These are phyloP conservation scores for Potorous gilbertii DNA, from an alignment of 2,797 vertebrate genomes.

Conservation along the genomic window DNA sequence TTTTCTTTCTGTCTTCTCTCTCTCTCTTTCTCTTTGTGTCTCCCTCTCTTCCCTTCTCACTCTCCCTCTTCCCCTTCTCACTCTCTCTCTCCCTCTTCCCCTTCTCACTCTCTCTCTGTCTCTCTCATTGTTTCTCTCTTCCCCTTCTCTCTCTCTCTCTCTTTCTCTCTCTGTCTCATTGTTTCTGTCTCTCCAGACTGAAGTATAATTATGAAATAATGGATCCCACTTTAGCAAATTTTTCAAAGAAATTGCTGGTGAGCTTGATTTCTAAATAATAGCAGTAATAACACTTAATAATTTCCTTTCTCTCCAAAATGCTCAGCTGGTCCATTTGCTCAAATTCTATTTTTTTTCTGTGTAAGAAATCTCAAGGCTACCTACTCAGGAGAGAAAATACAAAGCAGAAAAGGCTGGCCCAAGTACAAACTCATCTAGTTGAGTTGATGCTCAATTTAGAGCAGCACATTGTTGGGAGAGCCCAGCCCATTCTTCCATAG, in stretches of 20 bases:
- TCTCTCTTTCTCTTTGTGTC: no score
- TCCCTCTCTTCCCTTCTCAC: no score
- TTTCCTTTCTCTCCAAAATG: not conserved
- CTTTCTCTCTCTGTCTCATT: not conserved
- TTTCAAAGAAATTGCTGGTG: slow-evolving; percentile 21
- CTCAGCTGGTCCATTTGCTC: not conserved
- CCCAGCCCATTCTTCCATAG: no score
- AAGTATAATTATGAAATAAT: not conserved
- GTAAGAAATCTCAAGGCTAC: not conserved
- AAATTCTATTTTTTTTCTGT: not conserved
- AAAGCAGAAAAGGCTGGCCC: no score
- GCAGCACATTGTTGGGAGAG: no score
- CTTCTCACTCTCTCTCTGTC: no score
- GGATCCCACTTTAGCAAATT: not conserved
- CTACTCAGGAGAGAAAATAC: no score
- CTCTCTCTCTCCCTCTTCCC: not conserved
- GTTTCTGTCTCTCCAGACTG: not conserved
- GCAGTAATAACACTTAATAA: not conserved
- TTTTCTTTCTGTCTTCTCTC: no score
- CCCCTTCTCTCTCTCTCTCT: not conserved
- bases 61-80: not conserved
- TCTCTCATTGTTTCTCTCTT: no score
- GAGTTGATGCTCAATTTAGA: no score
- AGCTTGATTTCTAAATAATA: slow-evolving; percentile 7
- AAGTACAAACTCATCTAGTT: no score